Evolutionary conservation across 2,113 vertebrate genomes (phyloP), one percentile per base, ranked within the genome.

Genomic region (Percina caprodes): DNA sequence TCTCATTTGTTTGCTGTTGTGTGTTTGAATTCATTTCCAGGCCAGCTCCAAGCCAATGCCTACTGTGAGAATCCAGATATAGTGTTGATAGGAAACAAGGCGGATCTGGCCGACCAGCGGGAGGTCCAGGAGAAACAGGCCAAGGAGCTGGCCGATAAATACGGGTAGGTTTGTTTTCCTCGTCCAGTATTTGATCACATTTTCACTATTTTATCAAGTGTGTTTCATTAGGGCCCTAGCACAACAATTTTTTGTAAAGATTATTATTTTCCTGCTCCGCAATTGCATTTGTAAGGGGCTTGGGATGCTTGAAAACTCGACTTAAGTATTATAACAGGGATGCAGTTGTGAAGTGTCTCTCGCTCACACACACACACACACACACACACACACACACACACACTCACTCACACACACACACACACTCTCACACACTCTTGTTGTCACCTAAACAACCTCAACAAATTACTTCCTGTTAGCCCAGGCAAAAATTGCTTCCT

Each of bases 51-150:
- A 96, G 97, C 97, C 61, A 98, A 99, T 21, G 98, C 98, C 0
- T 99, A 99, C 88, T 99, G 98, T 89, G 98, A 99, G 95, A 99
- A 96, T 87, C 98, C 98, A 51, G 98, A 99, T 68, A 97, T 99
- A 10, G 97, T 99, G 84, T 92, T 99, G 92, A 96, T 98, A 19
- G 98, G 98, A 54, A 98, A 99, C 92, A 99, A 99, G 87, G 97
- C 96, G 0, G 97, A 99, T 88, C 94, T 99, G 78, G 88, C 94
- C 1, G 97, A 99, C 87, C 97, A 98, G 93, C 94, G 98, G 73
- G 98, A 99, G 89, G 97, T 99, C 26, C 97, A 96, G 48, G 97
- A 98, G 85, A 95, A 95, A 84, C 97, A 99, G 93, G 98, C 96
- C 8, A 96, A 95, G 86, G 98, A 99, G 14, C 94, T 99, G 72